Percentiles rank a stretch among this genome's conserved stretches.
Conservation (phyloP, 2,113 vertebrate genomes). For the Zapornia atra region DNA sequence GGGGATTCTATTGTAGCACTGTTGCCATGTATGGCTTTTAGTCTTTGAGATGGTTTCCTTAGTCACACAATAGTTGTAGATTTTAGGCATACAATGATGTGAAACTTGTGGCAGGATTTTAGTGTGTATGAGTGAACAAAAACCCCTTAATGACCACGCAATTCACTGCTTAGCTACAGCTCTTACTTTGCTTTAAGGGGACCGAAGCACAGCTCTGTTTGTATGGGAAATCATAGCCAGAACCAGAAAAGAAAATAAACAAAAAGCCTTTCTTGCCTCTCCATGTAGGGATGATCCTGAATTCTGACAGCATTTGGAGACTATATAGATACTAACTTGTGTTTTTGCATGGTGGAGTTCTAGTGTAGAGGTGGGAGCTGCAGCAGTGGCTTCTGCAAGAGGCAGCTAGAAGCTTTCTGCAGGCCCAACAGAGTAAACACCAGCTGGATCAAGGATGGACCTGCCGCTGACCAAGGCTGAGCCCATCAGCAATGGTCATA, state of each 20-base stretch:
- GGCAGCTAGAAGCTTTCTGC: too few species aligned
- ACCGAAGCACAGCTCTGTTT: neutral
- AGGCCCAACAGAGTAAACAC: too few species aligned
- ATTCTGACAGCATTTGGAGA: slow-evolving; percentile 20
- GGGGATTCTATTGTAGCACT: neutral
- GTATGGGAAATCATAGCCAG: neutral
- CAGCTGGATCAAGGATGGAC: too few species aligned
- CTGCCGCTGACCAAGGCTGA: too few species aligned
- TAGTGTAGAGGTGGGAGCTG: too few species aligned
- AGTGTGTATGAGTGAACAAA: neutral
- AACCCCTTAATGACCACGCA: neutral
- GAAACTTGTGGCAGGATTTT: neutral
- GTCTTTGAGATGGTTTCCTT: neutral
- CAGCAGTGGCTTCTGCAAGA: too few species aligned
- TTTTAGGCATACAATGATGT: neutral
- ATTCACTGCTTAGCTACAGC: neutral
- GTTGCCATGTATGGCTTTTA: neutral
- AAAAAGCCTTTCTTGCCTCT: neutral
- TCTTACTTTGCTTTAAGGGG: neutral
- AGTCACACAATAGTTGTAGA: neutral
- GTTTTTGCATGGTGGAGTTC: too few species aligned
- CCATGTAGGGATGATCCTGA: neutral
- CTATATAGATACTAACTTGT: neutral
- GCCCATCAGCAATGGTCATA: too few species aligned
- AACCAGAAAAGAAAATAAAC: neutral